A percentile compares a stretch with the other conserved stretches of the same genome.
Evolutionary conservation across 2,113 vertebrate genomes (phyloP).

Genomic region (Centropus bengalensis): DNA sequence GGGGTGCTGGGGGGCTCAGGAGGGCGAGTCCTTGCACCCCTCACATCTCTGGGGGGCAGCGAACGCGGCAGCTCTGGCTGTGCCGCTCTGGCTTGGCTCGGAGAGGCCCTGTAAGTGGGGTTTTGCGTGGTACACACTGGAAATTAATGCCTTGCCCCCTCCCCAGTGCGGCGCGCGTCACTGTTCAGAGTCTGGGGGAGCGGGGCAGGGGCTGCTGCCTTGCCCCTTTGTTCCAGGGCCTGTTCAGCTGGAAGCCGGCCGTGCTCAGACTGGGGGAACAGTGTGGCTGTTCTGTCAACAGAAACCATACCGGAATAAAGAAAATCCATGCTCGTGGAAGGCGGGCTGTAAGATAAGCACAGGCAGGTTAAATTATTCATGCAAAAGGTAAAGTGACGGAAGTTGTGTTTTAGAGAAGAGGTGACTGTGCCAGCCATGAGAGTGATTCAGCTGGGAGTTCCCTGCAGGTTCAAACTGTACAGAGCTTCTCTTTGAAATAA

Average conservation of each 20-base stretch:
- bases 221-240: too few relatives aligned
- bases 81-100: neutral
- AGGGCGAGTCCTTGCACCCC: too few relatives aligned
- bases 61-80: rapidly evolving
- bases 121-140: rapidly evolving
- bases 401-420: neutral
- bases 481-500: neutral
- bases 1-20: too few relatives aligned
- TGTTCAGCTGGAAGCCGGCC: too few relatives aligned
- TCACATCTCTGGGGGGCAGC: too few relatives aligned
- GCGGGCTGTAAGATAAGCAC: neutral
- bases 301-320: neutral
- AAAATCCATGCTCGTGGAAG: neutral
- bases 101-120: too few relatives aligned
- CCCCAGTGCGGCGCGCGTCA: rapidly evolving
- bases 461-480: neutral
- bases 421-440: neutral
- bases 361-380: neutral
- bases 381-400: neutral
- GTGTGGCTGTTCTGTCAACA: neutral
- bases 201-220: too few relatives aligned
- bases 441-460: neutral
- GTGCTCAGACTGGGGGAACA: neutral
- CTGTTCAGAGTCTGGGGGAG: too few relatives aligned
- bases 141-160: neutral